Evolutionary conservation across 2,797 vertebrate species (phyloP).

Genomic region (Melanotaenia parkinsoni): DNA sequence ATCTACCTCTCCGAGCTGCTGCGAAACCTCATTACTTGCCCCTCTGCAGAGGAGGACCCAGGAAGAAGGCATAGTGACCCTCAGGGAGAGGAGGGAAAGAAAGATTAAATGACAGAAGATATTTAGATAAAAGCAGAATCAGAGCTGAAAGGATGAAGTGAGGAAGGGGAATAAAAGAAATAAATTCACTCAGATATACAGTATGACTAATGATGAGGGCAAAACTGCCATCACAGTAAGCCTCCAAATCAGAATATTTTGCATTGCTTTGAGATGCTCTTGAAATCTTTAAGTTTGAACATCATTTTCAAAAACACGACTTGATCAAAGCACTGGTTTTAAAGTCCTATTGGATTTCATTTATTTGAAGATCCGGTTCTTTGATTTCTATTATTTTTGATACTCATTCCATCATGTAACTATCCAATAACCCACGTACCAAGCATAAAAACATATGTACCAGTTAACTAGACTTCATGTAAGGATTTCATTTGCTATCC

Average conservation of each 20-base stretch:
- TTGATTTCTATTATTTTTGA: background rate
- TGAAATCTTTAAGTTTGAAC: background rate
- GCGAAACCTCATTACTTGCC: slow-evolving; percentile 59
- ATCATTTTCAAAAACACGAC: background rate
- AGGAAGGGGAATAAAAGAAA: background rate
- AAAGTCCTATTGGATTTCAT: background rate
- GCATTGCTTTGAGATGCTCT: background rate
- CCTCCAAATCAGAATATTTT: background rate
- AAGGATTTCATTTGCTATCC: background rate
- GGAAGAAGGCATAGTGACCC: slow-evolving; percentile 43
- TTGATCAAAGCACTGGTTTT: background rate
- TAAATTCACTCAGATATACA: background rate
- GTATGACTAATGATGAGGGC: background rate
- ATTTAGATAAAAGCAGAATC: slow-evolving; percentile 27
- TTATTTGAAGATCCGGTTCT: background rate
- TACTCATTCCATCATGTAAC: background rate
- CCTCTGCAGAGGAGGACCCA: slow-evolving; percentile 25
- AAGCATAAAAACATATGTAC: slow-evolving; percentile 2
- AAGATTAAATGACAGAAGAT: slow-evolving; percentile 13
- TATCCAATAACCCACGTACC: background rate
- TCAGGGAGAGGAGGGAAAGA: slow-evolving; percentile 13
- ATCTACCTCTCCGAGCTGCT: slow-evolving; percentile 49
- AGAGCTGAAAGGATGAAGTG: background rate
- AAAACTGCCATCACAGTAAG: background rate
- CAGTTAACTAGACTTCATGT: background rate